Conservation (phyloP, 1,140 invertebrate species). For the Drosophila ogumai region DNA sequence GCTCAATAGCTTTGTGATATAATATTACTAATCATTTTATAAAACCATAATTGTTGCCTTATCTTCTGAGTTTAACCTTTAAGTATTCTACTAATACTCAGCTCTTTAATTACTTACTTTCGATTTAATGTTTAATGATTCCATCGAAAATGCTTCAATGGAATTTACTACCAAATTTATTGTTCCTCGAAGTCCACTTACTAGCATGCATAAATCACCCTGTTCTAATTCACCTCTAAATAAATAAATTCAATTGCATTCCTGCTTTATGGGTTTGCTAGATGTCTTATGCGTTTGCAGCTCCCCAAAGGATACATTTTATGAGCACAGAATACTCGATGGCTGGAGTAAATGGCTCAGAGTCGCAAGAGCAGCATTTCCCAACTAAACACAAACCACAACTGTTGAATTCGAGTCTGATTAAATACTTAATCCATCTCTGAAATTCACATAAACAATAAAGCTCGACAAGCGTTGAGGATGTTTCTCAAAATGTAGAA, state of each 20-base stretch:
- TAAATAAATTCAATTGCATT: conserved; percentile 42
- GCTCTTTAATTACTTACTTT: not conserved
- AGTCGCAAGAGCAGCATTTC: not conserved
- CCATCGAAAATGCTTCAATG: not conserved
- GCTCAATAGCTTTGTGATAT: no score
- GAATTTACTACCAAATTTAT: conserved; percentile 44
- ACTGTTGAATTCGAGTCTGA: not conserved
- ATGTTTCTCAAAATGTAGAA: conserved; percentile 79
- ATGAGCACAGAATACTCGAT: conserved; percentile 8
- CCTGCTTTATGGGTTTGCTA: conserved; percentile 3
- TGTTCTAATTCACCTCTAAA: conserved; percentile 30
- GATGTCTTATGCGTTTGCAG: conserved; percentile 43
- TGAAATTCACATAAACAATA: not conserved
- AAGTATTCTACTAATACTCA: not conserved
- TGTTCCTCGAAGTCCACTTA: conserved; percentile 56
- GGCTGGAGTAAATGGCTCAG: not conserved
- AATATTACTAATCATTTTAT: no score
- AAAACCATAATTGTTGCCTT: not conserved
- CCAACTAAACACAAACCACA: not conserved
- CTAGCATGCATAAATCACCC: conserved; percentile 53
- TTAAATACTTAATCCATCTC: not conserved
- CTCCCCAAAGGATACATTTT: conserved; percentile 48
- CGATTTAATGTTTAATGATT: not conserved
- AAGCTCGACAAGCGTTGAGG: not conserved
- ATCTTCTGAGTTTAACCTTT: not conserved